Conservation (phyloP, 2,113 vertebrate genomes). For the Ophthalmolycus amberensis region DNA sequence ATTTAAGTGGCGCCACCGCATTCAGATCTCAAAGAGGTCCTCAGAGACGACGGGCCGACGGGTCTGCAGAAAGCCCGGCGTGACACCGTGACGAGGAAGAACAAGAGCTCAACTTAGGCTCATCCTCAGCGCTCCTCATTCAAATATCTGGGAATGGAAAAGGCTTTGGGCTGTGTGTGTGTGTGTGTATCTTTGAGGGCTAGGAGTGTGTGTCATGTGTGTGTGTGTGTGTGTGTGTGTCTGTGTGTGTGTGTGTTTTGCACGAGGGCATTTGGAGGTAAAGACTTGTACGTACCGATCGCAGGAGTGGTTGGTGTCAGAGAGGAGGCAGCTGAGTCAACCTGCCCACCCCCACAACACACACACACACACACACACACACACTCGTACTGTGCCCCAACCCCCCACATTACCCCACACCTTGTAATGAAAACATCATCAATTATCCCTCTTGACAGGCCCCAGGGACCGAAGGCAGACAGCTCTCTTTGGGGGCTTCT, state of each 20-base stretch:
- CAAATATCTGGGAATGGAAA: constrained; percentile 45
- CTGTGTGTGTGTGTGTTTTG: constrained; percentile 9
- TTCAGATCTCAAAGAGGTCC: constrained; percentile 74
- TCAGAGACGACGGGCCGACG: constrained; percentile 65
- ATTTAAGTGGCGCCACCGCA: constrained; percentile 77
- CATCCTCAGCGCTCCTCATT: constrained; percentile 57
- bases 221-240: background rate
- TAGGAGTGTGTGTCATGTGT: background rate
- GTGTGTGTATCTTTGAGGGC: background rate
- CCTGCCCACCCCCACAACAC: constrained; percentile 71
- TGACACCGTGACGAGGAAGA: constrained; percentile 63
- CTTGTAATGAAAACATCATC: constrained; percentile 96
- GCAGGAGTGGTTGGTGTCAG: constrained; percentile 83
- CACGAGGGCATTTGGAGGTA: constrained; percentile 78
- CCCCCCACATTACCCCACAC: constrained; percentile 87
- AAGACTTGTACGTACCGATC: constrained; percentile 81
- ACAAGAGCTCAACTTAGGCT: constrained; percentile 67
- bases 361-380: constrained; percentile 46
- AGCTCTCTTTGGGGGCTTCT: constrained; percentile 86
- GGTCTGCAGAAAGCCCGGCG: constrained; percentile 10
- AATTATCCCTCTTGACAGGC: constrained; percentile 90
- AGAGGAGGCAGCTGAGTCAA: constrained; percentile 88
- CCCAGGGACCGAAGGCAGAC: constrained; percentile 83
- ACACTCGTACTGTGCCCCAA: constrained; percentile 72
- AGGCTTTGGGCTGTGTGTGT: constrained; percentile 56